Percentiles rank a stretch among this genome's conserved stretches.
Evolutionary conservation across 2,797 vertebrate species (phyloP).

Genomic region (Peromyscus aztecus): DNA sequence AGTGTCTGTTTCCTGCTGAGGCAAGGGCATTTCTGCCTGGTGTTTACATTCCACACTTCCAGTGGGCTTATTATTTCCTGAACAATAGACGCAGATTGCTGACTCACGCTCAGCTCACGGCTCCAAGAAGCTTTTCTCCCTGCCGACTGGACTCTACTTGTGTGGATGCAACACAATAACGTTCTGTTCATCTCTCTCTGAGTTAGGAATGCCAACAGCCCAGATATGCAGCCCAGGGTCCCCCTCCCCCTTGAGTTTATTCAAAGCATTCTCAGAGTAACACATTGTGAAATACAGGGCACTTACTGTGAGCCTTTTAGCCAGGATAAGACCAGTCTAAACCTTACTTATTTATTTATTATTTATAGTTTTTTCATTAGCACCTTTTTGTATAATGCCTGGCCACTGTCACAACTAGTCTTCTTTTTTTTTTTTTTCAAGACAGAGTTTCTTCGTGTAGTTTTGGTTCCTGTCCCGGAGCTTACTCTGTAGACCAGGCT

Average conservation of each 20-base stretch:
- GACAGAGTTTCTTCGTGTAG: too few species aligned
- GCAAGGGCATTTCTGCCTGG: slow-evolving; percentile 44
- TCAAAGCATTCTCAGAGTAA: slow-evolving; percentile 72
- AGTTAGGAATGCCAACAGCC: slow-evolving; percentile 76
- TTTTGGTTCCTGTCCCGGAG: too few species aligned
- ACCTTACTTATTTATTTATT: not conserved
- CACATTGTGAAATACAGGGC: slow-evolving; percentile 63
- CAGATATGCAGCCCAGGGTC: slow-evolving; percentile 50
- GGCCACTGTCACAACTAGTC: not conserved
- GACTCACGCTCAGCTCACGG: slow-evolving; percentile 73
- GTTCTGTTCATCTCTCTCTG: slow-evolving; percentile 73
- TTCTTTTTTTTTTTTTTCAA: too few species aligned
- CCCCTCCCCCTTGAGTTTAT: slow-evolving; percentile 47
- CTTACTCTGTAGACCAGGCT: too few species aligned
- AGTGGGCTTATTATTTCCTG: slow-evolving; percentile 56
- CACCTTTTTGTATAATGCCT: slow-evolving; percentile 3
- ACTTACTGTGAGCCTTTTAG: slow-evolving; percentile 55
- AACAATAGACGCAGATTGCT: slow-evolving; percentile 80
- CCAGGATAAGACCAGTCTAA: slow-evolving; percentile 17
- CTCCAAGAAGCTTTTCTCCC: slow-evolving; percentile 52
- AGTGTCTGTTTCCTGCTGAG: slow-evolving; percentile 58
- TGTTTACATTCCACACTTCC: slow-evolving; percentile 61
- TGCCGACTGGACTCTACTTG: slow-evolving; percentile 44
- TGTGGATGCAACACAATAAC: slow-evolving; percentile 61
- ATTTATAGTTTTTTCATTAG: not conserved